Evolutionary conservation across 2,797 vertebrate genomes (phyloP), one percentile per base, ranked within the genome.

Genomic region (Gobio occitaniae): DNA sequence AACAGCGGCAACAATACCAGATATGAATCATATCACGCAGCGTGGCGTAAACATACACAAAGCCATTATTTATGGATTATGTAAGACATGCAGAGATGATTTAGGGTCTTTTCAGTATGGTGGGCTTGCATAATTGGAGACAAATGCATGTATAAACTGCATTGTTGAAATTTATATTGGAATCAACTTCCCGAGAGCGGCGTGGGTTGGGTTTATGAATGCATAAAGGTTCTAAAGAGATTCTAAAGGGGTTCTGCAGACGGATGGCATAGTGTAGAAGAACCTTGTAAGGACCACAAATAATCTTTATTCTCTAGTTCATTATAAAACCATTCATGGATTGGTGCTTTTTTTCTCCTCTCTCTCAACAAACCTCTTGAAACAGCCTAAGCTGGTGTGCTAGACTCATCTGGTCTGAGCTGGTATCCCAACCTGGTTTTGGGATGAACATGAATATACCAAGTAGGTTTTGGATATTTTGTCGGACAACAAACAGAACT

Each of bases 1-100:
- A 88, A 88, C 79, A 83, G 80, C 79, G 56, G 82, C 87, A 78
- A 88, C 87, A 85, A 89, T 83, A 75, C 52, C 76, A 89, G 59
- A 81, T 86, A 89, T 89, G 86, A 88, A 89, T 87, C 88, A 85
- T 80, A 79, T 84, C 75, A 85, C 86, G 52, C 80, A 66, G 86
- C 66, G 48, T 72, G 87, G 79, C 78, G 82, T 86, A 86, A 87
- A 82, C 89, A 87, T 52, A 71, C 68, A 80, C 84, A 78, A 70
- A 76, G 78, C 78, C 84, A 87, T 89, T 86, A 88, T 88, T 89
- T 86, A 89, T 86, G 87, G 82, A 69, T 85, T 86, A 86, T 86
- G 82, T 86, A 85, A 86, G 80, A 88, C 86, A 84, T 56, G 86
- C 87, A 72, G 80, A 78, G 88, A 85, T 85, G 87, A 88, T 86